Evolutionary conservation across 1,140 invertebrate species (phyloP).

Genomic region (Heliconius hermathena): DNA sequence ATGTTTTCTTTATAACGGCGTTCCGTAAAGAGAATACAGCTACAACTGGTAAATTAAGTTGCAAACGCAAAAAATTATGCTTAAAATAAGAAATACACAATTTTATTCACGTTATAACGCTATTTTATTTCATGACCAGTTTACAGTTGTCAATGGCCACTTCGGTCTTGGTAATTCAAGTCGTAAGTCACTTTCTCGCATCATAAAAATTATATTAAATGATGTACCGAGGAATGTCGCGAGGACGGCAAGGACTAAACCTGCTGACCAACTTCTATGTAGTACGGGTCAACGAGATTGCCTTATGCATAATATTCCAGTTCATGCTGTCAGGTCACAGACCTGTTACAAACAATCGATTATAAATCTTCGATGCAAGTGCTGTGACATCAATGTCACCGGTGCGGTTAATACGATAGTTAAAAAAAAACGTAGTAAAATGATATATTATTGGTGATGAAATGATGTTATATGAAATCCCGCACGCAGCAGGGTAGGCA

Average conservation of each 20-base stretch:
- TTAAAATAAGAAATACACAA: background rate
- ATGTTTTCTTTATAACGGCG: background rate
- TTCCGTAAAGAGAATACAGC: background rate
- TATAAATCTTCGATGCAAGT: constrained; percentile 56
- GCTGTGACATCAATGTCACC: constrained; percentile 8
- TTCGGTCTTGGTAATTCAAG: constrained; percentile 23
- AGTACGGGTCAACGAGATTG: constrained; percentile 68
- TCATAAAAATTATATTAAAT: constrained; percentile 48
- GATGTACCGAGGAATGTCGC: constrained; percentile 59
- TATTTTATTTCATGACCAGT: background rate
- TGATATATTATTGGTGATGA: too few relatives aligned
- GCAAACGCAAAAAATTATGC: background rate
- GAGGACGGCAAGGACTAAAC: constrained; percentile 67
- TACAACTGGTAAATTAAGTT: constrained; percentile 2
- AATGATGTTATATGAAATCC: too few relatives aligned
- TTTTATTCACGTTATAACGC: background rate
- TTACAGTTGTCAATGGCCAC: constrained; percentile 26
- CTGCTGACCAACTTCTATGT: constrained; percentile 70
- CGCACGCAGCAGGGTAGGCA: too few relatives aligned
- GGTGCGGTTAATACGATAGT: background rate
- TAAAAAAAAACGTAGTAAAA: background rate
- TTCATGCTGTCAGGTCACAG: constrained; percentile 56
- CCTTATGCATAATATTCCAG: constrained; percentile 68
- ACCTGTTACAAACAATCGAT: constrained; percentile 70
- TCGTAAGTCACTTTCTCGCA: constrained; percentile 41